A percentile compares a stretch with the other conserved stretches of the same genome.
phyloP scores from a whole-genome alignment of 2,113 vertebrate species.

The Chlorodrepanis virens region DNA sequence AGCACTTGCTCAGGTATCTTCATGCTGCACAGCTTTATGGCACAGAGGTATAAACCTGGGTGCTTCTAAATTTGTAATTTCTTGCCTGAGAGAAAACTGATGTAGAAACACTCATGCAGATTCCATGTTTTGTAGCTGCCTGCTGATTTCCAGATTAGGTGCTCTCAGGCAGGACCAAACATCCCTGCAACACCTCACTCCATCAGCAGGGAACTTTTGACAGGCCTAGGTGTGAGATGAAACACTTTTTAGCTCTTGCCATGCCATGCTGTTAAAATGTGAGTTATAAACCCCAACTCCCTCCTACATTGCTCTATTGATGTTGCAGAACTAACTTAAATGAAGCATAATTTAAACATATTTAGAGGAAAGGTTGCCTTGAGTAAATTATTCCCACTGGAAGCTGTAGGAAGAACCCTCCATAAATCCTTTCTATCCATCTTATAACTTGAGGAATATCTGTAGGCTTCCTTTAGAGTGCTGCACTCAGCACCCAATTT shows the following conservation, averaged over 20 bases:
- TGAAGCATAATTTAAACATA: background rate
- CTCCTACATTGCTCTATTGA: background rate
- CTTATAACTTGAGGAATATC: background rate
- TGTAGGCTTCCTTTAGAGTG: background rate
- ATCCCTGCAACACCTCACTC: background rate
- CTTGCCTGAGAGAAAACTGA: background rate
- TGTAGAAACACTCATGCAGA: background rate
- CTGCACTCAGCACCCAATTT: background rate
- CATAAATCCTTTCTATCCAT: background rate
- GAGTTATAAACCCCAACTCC: background rate
- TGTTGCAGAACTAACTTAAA: background rate
- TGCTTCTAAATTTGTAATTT: background rate
- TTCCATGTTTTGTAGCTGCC: background rate
- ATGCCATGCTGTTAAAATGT: background rate
- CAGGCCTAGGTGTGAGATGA: background rate
- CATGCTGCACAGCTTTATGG: background rate
- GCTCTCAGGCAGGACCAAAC: background rate
- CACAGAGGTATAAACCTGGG: background rate
- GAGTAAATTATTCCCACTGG: background rate
- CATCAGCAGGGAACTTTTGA: background rate
- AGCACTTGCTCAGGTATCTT: conserved; percentile 30
- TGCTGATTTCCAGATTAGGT: background rate
- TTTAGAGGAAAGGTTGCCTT: background rate
- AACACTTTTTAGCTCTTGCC: background rate
- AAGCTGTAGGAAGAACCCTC: background rate